Evolutionary conservation across 1,140 invertebrate species (phyloP).

Genomic region (Kradibia gibbosae): DNA sequence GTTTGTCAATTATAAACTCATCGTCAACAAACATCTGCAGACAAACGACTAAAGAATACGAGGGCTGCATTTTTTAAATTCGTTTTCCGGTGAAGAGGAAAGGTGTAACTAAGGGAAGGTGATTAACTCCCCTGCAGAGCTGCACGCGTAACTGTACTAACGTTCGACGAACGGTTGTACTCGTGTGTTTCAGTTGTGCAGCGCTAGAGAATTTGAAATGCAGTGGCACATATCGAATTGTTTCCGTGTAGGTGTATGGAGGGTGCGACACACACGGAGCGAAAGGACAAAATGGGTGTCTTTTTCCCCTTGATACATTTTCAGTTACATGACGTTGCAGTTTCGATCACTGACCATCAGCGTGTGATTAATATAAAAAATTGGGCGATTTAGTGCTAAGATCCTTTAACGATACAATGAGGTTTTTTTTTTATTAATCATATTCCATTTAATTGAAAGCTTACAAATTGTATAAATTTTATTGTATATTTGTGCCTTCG

Average conservation of each 20-base stretch:
- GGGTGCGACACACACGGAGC: neutral
- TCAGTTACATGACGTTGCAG: conserved; percentile 12
- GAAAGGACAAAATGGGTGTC: neutral
- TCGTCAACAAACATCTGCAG: neutral
- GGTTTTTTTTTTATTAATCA: neutral
- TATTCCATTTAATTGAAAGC: too few species aligned
- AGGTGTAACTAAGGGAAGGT: neutral
- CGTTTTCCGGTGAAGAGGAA: neutral
- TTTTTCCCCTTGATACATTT: conserved; percentile 5
- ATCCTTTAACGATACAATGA: neutral
- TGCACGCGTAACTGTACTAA: neutral
- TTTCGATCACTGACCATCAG: neutral
- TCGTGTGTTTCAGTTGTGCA: neutral
- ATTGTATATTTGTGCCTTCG: too few species aligned
- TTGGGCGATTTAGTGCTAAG: neutral
- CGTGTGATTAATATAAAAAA: neutral
- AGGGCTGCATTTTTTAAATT: neutral
- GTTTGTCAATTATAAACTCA: neutral
- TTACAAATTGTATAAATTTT: too few species aligned
- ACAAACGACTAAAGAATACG: neutral
- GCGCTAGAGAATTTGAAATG: conserved; percentile 6
- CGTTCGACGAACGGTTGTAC: neutral
- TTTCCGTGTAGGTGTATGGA: neutral
- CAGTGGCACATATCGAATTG: neutral
- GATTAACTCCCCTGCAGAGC: neutral